Conservation (phyloP, 1,140 invertebrate genomes). For the Polypedilum pembai region DNA sequence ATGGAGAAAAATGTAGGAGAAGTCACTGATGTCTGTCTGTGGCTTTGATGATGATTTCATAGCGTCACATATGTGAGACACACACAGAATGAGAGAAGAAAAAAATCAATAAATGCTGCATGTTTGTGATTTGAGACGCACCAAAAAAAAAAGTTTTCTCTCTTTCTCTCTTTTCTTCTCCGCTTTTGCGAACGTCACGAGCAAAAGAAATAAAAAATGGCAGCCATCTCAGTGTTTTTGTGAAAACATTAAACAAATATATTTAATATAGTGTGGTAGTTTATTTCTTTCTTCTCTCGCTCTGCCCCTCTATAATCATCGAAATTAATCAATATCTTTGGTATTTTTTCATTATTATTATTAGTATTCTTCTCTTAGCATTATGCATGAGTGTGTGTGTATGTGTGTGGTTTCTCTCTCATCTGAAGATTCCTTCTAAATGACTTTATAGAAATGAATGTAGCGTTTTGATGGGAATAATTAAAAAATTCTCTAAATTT, state of each 20-base stretch:
- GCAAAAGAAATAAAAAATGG: slow-evolving; percentile 7
- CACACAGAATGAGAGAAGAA: neutral
- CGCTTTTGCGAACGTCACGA: slow-evolving; percentile 10
- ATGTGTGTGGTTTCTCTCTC: too few species aligned
- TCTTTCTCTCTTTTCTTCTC: neutral
- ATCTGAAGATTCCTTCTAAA: too few species aligned
- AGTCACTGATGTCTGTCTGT: too few species aligned
- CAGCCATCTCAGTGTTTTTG: slow-evolving; percentile 7
- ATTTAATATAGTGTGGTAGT: neutral
- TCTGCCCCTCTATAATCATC: neutral
- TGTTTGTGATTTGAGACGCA: slow-evolving; percentile 11
- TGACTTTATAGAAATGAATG: too few species aligned
- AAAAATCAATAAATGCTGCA: neutral
- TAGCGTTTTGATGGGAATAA: too few species aligned
- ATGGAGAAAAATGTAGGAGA: neutral
- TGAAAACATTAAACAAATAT: slow-evolving; percentile 11
- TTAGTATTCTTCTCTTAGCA: neutral
- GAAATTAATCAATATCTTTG: slow-evolving; percentile 27
- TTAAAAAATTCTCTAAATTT: too few species aligned
- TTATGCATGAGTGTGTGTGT: neutral
- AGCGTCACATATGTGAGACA: neutral
- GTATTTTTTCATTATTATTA: slow-evolving; percentile 6
- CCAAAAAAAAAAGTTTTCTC: neutral
- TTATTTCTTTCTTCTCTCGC: neutral
- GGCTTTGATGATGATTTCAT: too few species aligned